Percentiles rank a stretch among this genome's conserved stretches.
These are phyloP conservation scores for Sylvia atricapilla DNA, from an alignment of 2,113 vertebrate genomes.

Conservation along the genomic window DNA sequence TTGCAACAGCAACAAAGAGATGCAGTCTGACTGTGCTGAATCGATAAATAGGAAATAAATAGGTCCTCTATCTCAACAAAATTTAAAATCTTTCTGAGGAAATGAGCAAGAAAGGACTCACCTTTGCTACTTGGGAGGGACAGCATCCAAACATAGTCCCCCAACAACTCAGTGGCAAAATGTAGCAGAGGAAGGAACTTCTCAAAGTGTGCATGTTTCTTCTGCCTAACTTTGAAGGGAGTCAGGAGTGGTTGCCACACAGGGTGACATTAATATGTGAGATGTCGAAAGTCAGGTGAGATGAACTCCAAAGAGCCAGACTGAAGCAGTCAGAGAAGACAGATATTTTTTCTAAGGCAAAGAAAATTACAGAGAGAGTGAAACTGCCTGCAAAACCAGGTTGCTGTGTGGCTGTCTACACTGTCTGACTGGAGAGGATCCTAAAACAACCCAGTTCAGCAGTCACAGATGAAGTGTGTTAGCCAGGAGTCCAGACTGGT, in stretches of 20 bases:
- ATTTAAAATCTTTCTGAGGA: background rate
- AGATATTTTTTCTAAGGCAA: background rate
- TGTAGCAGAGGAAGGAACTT: background rate
- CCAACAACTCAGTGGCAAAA: background rate
- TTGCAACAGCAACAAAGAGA: background rate
- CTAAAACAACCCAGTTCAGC: background rate
- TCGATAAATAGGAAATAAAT: background rate
- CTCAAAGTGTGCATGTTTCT: background rate
- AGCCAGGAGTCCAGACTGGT: background rate
- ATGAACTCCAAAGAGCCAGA: background rate
- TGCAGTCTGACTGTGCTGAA: background rate
- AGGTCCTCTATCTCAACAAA: background rate
- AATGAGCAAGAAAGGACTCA: background rate
- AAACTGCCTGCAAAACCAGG: background rate
- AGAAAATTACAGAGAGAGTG: background rate
- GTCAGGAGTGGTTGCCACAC: background rate
- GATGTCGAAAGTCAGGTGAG: background rate
- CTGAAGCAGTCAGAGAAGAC: background rate
- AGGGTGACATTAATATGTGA: background rate
- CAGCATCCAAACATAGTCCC: background rate
- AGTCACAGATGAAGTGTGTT: background rate
- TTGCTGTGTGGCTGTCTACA: background rate
- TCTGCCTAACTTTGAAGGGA: background rate
- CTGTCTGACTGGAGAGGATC: background rate
- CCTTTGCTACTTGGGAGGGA: background rate